phyloP scores from a whole-genome alignment of 2,113 vertebrate species.

The Rhea pennata region DNA sequence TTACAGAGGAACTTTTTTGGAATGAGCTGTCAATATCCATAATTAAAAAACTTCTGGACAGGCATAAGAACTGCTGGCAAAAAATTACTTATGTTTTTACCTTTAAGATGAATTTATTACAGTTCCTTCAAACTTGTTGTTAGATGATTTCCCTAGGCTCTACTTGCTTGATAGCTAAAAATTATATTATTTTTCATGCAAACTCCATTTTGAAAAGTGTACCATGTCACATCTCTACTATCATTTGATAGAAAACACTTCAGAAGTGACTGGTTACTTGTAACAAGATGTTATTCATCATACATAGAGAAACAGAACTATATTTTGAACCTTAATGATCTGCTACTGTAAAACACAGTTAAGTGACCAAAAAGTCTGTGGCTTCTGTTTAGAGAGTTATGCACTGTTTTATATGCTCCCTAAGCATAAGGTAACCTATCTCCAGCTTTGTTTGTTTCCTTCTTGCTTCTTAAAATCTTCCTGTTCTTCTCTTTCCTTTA shows the following conservation, averaged over 20 bases:
- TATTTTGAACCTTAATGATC: not conserved
- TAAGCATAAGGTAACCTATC: not conserved
- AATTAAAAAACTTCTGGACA: not conserved
- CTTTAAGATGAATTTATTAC: not conserved
- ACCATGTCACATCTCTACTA: rapidly evolving
- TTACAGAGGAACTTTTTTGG: constrained; percentile 33
- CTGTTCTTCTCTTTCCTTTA: not conserved
- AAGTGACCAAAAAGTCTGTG: not conserved
- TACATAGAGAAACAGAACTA: not conserved
- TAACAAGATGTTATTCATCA: not conserved
- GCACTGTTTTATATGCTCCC: rapidly evolving
- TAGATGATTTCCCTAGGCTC: not conserved
- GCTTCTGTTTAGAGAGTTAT: not conserved
- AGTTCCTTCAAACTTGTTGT: not conserved
- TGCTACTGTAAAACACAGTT: not conserved
- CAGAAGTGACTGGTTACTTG: not conserved
- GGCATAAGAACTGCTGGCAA: not conserved
- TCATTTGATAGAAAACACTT: not conserved
- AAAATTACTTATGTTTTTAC: not conserved
- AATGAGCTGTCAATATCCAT: not conserved
- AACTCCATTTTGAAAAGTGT: not conserved
- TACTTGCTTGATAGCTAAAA: not conserved
- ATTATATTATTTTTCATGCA: not conserved
- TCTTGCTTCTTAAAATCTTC: not conserved
- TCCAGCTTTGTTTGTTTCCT: not conserved